These are phyloP conservation scores for Volucella inanis DNA, from an alignment of 2,888 invertebrate genomes.

Conservation along the genomic window DNA sequence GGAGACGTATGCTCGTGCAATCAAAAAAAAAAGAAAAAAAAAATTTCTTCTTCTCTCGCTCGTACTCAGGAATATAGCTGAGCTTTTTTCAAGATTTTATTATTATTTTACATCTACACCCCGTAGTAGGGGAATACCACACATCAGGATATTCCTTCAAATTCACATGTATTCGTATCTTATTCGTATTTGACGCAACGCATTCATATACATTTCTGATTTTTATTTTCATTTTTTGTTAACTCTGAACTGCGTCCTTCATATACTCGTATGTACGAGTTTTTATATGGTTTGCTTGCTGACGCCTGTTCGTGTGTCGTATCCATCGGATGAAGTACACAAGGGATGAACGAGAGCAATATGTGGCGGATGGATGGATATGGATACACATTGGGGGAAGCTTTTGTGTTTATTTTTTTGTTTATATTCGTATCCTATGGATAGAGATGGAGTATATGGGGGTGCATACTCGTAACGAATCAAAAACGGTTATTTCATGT, in stretches of 20 bases:
- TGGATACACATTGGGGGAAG: conserved; percentile 70
- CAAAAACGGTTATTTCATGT: conserved; percentile 68
- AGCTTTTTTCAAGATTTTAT: conserved; percentile 50
- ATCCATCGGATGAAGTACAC: conserved; percentile 72
- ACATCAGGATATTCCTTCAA: conserved; percentile 26
- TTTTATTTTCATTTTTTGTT: conserved; percentile 17
- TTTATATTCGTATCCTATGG: conserved; percentile 23
- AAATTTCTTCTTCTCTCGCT: conserved; percentile 61
- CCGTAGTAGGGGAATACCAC: conserved; percentile 9
- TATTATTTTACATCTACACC: conserved; percentile 65
- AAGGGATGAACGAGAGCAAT: conserved; percentile 68
- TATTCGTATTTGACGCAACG: conserved; percentile 43
- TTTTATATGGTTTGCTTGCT: background rate
- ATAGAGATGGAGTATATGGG: conserved; percentile 31
- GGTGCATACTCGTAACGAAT: conserved; percentile 63
- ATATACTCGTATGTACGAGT: conserved; percentile 14
- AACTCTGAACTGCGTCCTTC: conserved; percentile 1
- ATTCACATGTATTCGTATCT: conserved; percentile 41
- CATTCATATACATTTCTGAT: conserved; percentile 6
- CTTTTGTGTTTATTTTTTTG: conserved; percentile 65
- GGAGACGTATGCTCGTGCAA: conserved; percentile 8
- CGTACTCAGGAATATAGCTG: conserved; percentile 34
- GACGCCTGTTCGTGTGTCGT: conserved; percentile 66
- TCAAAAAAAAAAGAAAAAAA: conserved; percentile 32
- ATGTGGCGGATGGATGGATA: conserved; percentile 63